phyloP scores from a whole-genome alignment of 2,888 invertebrate genomes.

The Griposia aprilina region DNA sequence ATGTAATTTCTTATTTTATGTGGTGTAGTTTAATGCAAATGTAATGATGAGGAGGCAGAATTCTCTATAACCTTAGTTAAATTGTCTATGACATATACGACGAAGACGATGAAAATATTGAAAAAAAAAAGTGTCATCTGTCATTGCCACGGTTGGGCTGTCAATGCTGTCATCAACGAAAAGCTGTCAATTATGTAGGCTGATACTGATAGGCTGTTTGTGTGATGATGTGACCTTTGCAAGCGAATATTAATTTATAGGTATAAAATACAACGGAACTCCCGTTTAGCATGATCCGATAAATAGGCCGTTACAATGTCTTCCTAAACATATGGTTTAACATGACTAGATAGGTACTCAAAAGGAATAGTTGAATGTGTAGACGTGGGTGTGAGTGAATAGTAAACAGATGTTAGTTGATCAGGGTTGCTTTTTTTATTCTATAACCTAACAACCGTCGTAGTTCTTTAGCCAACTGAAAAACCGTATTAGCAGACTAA shows the following conservation, averaged over 20 bases:
- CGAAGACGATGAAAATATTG: no score
- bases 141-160: not conserved
- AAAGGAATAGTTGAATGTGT: slow-evolving; percentile 5
- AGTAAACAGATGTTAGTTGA: slow-evolving; percentile 13
- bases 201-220: not conserved
- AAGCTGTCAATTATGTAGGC: slow-evolving; percentile 8
- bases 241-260: not conserved
- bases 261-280: not conserved
- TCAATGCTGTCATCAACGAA: not conserved
- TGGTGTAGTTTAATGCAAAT: not conserved
- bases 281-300: not conserved
- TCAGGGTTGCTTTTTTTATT: not conserved
- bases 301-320: not conserved
- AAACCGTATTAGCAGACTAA: not conserved
- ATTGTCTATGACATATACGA: not conserved
- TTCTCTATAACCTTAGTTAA: not conserved
- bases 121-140: not conserved
- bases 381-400: not conserved
- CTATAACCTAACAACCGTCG: not conserved
- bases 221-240: slow-evolving; percentile 25
- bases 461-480: not conserved
- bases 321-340: not conserved
- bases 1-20: not conserved
- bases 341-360: not conserved
- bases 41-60: slow-evolving; percentile 1